Evolutionary conservation across 2,888 invertebrate genomes (phyloP).

Genomic region (Nemoura dubitans): DNA sequence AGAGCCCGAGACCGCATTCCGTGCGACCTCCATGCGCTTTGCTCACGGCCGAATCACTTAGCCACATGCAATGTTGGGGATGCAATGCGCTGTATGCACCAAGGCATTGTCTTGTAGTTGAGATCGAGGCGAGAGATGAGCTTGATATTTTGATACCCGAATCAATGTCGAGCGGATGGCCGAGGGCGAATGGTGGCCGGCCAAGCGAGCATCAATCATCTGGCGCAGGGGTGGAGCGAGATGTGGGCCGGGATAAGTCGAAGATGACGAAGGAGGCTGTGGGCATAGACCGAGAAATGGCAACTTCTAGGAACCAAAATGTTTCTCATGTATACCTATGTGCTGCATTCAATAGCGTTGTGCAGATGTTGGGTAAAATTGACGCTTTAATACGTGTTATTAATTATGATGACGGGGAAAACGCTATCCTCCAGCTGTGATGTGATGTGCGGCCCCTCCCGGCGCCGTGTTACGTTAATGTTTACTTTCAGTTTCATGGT

Average conservation of each 20-base stretch:
- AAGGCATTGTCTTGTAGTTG: too few relatives aligned
- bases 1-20: not conserved
- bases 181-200: not conserved
- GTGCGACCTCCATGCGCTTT: not conserved
- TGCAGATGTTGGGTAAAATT: not conserved
- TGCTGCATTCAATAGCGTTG: not conserved
- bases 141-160: not conserved
- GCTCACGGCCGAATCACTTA: not conserved
- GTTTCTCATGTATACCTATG: not conserved
- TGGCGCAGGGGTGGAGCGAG: not conserved
- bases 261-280: too few relatives aligned
- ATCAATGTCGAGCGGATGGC: not conserved
- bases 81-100: not conserved
- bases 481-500: conserved; percentile 5
- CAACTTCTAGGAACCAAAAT: not conserved
- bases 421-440: not conserved
- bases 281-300: not conserved
- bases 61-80: not conserved
- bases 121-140: not conserved
- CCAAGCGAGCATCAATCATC: not conserved
- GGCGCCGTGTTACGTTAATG: not conserved
- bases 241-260: not conserved
- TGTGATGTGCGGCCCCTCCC: not conserved
- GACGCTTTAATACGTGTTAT: not conserved
- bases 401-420: not conserved